Percentiles rank a stretch among this genome's conserved stretches.
Evolutionary conservation across 2,888 invertebrate genomes (phyloP).

Genomic region (Agrotis exclamationis): DNA sequence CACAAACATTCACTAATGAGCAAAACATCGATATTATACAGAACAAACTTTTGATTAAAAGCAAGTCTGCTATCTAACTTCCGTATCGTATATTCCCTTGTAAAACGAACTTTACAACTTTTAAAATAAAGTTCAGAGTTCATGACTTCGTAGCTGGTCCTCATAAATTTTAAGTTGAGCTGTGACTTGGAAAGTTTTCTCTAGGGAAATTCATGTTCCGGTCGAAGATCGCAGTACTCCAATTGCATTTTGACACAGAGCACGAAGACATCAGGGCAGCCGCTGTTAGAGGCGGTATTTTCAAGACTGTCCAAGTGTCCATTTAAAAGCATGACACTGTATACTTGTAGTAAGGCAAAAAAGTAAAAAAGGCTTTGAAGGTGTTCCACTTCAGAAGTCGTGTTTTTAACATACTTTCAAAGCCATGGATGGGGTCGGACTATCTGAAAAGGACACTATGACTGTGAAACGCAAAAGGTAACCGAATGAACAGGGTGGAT

Average conservation of each 20-base stretch:
- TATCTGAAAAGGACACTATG: too few species aligned
- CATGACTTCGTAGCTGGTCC: background rate
- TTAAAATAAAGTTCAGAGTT: slow-evolving; percentile 22
- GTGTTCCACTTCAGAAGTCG: background rate
- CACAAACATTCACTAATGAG: slow-evolving; percentile 14
- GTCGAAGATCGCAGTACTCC: slow-evolving; percentile 17
- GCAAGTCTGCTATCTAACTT: background rate
- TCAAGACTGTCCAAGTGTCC: background rate
- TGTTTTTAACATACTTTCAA: background rate
- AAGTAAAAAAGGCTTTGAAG: background rate
- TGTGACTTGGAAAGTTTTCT: slow-evolving; percentile 34
- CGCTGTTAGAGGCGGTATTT: background rate
- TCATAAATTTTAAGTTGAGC: slow-evolving; percentile 35
- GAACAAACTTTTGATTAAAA: slow-evolving; percentile 1
- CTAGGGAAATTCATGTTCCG: slow-evolving; percentile 47
- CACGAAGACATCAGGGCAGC: background rate
- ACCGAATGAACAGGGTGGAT: too few species aligned
- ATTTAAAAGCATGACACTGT: background rate
- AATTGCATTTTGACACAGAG: background rate
- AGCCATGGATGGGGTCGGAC: too few species aligned
- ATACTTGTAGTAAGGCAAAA: background rate
- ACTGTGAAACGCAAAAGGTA: too few species aligned
- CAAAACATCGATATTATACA: slow-evolving; percentile 7
- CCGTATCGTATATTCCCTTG: background rate
- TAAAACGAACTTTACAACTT: slow-evolving; percentile 10